Evolutionary conservation across 1,140 invertebrate genomes (phyloP).

Genomic region (Aphaenogaster floridana): DNA sequence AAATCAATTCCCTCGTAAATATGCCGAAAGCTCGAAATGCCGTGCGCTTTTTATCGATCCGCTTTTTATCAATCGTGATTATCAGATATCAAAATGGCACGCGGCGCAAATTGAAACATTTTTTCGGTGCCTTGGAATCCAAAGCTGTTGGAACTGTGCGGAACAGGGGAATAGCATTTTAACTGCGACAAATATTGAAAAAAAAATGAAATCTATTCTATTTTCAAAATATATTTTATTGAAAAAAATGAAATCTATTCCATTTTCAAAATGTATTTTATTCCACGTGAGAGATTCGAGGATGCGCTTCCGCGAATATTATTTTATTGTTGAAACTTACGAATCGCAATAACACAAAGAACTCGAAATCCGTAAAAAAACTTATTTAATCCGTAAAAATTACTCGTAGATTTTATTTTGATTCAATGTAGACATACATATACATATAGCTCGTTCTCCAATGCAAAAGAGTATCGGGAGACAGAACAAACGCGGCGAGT

Average conservation of each 20-base stretch:
- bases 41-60: slow-evolving; percentile 16
- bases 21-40: slow-evolving; percentile 29
- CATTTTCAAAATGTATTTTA: background rate
- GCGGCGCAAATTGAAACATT: slow-evolving; percentile 12
- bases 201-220: background rate
- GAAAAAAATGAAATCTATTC: background rate
- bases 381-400: background rate
- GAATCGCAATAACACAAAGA: background rate
- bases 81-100: background rate
- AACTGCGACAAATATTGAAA: background rate
- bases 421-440: background rate
- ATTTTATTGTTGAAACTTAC: background rate
- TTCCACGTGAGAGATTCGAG: background rate
- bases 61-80: slow-evolving; percentile 1
- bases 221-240: background rate
- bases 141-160: background rate
- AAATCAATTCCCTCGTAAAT: slow-evolving; percentile 62
- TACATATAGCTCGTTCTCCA: background rate
- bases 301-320: too few relatives aligned
- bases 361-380: too few relatives aligned
- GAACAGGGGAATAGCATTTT: background rate
- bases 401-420: background rate
- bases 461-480: slow-evolving; percentile 4
- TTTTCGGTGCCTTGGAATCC: background rate
- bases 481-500: background rate